Evolutionary conservation across 2,888 invertebrate genomes (phyloP).

Genomic region (Encarsia formosa): DNA sequence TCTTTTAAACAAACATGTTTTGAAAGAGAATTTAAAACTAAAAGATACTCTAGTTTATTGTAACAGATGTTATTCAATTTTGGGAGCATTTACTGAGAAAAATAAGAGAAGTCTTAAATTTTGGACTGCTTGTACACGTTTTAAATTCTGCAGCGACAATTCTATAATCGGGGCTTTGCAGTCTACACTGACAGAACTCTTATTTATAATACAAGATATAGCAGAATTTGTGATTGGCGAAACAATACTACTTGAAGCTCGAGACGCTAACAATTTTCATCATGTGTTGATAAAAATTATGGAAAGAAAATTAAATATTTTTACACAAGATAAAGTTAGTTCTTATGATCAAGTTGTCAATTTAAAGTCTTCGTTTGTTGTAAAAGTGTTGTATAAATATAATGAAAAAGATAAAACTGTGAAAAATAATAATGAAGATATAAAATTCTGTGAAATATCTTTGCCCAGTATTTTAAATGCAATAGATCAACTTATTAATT

Average conservation of each 20-base stretch:
- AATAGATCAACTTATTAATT: conserved; percentile 39
- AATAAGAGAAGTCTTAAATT: conserved; percentile 41
- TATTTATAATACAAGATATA: conserved; percentile 36
- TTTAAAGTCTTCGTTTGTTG: conserved; percentile 33
- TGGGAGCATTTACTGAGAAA: conserved; percentile 34
- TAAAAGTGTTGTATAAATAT: conserved; percentile 45
- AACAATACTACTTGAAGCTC: conserved; percentile 39
- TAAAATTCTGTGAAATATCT: conserved; percentile 38
- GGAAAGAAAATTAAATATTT: conserved; percentile 41
- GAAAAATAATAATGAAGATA: conserved; percentile 30
- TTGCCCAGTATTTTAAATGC: conserved; percentile 41
- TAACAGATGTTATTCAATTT: conserved; percentile 38
- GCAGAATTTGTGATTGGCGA: conserved; percentile 37
- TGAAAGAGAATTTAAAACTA: conserved; percentile 34
- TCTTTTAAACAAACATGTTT: conserved; percentile 35
- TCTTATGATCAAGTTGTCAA: conserved; percentile 25
- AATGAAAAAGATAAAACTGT: conserved; percentile 31
- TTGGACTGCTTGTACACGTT: conserved; percentile 44
- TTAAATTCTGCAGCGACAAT: conserved; percentile 22
- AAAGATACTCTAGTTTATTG: conserved; percentile 36
- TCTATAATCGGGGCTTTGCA: conserved; percentile 24
- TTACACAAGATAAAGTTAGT: conserved; percentile 27
- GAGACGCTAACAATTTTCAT: conserved; percentile 33
- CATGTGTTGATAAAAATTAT: conserved; percentile 41
- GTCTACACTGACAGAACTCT: conserved; percentile 40